Percentiles rank a stretch among this genome's conserved stretches.
Conservation (phyloP, 2,113 vertebrate genomes). For the Eira barbara region DNA sequence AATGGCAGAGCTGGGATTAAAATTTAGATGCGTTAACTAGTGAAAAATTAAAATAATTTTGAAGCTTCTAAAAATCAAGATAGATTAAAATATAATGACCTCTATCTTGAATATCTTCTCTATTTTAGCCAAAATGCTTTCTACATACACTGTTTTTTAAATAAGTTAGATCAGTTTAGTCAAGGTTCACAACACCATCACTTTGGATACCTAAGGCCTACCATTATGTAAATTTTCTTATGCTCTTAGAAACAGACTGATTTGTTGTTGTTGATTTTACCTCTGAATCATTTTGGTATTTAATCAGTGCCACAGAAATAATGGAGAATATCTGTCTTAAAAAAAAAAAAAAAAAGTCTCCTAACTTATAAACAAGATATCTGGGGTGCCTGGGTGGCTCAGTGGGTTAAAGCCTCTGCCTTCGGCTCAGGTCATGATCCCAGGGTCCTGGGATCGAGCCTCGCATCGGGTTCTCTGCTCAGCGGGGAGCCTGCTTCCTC, state of each 20-base stretch:
- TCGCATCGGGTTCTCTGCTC: too few species aligned
- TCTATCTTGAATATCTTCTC: background rate
- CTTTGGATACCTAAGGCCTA: background rate
- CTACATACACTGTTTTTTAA: background rate
- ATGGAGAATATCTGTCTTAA: background rate
- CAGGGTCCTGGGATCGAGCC: too few species aligned
- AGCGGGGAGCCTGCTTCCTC: too few species aligned
- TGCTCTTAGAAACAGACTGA: background rate
- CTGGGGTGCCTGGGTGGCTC: background rate
- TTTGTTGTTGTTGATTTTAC: background rate
- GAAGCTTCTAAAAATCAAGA: background rate
- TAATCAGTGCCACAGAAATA: background rate
- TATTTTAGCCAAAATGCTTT: background rate
- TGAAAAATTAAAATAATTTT: background rate
- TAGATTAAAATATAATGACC: background rate
- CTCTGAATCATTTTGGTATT: background rate
- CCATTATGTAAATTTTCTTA: conserved; percentile 27
- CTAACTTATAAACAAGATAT: background rate
- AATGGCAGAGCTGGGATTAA: background rate
- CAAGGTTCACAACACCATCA: background rate
- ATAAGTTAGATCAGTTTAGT: background rate
- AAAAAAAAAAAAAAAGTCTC: background rate
- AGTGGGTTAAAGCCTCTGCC: too few species aligned
- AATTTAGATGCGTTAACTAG: background rate
- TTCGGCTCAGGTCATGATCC: too few species aligned